Conservation (phyloP, 2,113 vertebrate genomes). For the Semnornis frantzii region DNA sequence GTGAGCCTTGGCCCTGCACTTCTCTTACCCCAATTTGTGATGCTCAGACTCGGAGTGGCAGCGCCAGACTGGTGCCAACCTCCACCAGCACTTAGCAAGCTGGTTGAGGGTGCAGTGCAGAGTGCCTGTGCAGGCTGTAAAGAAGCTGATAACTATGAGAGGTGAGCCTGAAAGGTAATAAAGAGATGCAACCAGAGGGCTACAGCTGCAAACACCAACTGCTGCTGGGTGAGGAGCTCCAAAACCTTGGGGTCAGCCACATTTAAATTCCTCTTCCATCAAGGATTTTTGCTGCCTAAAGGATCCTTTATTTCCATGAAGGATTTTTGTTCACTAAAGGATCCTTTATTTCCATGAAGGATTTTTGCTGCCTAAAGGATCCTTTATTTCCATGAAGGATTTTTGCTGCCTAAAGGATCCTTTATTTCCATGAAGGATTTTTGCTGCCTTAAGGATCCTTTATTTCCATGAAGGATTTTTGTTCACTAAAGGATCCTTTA, state of each 20-base stretch:
- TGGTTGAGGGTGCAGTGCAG: neutral
- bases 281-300: too few relatives aligned
- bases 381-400: neutral
- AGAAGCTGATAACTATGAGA: neutral
- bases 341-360: too few relatives aligned
- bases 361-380: too few relatives aligned
- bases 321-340: too few relatives aligned
- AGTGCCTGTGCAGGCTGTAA: neutral
- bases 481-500: too few relatives aligned
- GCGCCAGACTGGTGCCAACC: neutral
- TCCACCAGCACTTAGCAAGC: neutral
- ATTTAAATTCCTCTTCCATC: neutral
- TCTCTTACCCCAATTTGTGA: neutral
- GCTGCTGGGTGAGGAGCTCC: neutral
- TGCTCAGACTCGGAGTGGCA: neutral
- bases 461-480: too few relatives aligned
- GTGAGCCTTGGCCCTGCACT: rapidly evolving
- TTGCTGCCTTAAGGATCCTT: too few relatives aligned
- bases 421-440: too few relatives aligned
- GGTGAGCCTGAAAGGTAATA: neutral
- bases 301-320: too few relatives aligned
- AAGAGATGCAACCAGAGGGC: too few relatives aligned
- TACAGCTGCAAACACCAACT: neutral
- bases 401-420: too few relatives aligned
- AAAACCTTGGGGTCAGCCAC: neutral